These are phyloP conservation scores for Drosophila austrosaltans DNA, from an alignment of 2,888 invertebrate species.

Conservation along the genomic window DNA sequence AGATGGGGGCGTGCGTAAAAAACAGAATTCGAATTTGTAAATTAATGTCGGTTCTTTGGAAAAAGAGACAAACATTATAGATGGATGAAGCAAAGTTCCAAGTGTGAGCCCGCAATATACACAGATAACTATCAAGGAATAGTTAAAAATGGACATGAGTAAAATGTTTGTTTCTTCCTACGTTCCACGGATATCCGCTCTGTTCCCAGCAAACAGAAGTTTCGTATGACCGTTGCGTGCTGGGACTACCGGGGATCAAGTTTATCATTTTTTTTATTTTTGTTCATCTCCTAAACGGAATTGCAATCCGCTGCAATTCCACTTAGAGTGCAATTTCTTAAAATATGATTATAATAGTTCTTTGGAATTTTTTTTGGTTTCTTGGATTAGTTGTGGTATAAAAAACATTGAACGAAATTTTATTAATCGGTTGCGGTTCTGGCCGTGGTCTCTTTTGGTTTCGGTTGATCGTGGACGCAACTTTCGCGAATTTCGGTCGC, in stretches of 20 bases:
- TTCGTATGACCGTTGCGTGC: slow-evolving; percentile 56
- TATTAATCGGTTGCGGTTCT: slow-evolving; percentile 38
- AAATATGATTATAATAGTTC: slow-evolving; percentile 31
- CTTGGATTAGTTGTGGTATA: slow-evolving; percentile 59
- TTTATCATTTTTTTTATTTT: slow-evolving; percentile 7
- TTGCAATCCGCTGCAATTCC: slow-evolving; percentile 73
- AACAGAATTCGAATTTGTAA: not conserved
- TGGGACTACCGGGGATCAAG: slow-evolving; percentile 55
- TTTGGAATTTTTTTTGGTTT: slow-evolving; percentile 32
- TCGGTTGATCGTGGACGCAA: slow-evolving; percentile 33
- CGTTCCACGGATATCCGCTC: slow-evolving; percentile 60
- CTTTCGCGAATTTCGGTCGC: slow-evolving; percentile 76
- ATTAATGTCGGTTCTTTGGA: slow-evolving; percentile 47
- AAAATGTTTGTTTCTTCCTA: slow-evolving; percentile 77
- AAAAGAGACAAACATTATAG: slow-evolving; percentile 74
- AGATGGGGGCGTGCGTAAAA: no score
- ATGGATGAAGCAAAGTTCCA: slow-evolving; percentile 61
- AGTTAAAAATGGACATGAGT: slow-evolving; percentile 46
- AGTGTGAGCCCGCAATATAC: slow-evolving; percentile 59
- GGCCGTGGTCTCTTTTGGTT: slow-evolving; percentile 33
- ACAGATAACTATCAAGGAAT: slow-evolving; percentile 36
- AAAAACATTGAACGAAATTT: slow-evolving; percentile 81
- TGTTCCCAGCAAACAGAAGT: slow-evolving; percentile 70
- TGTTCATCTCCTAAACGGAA: slow-evolving; percentile 58
- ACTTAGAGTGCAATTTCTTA: slow-evolving; percentile 49